These are phyloP conservation scores for Pardosa pseudoannulata DNA, from an alignment of 2,888 invertebrate species.

Conservation along the genomic window DNA sequence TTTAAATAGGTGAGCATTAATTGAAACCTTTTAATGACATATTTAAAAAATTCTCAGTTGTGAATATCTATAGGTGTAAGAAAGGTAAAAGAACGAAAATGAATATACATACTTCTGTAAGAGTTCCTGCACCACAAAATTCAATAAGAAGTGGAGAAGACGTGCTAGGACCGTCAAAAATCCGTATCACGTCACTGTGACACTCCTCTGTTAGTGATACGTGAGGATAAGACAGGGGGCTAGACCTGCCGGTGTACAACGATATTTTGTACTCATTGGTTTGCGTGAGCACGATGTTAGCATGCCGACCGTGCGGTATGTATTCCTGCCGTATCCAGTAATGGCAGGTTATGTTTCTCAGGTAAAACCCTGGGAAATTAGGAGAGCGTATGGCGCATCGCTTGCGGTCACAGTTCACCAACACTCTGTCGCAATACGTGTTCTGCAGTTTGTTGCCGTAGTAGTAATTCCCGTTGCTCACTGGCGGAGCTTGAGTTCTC, in stretches of 20 bases:
- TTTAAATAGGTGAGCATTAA: too few species aligned
- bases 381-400: slow-evolving; percentile 89
- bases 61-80: too few species aligned
- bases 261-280: slow-evolving; percentile 86
- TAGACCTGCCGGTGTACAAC: slow-evolving; percentile 79
- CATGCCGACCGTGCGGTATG: slow-evolving; percentile 89
- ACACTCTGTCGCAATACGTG: slow-evolving; percentile 84
- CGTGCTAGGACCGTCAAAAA: slow-evolving; percentile 88
- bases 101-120: slow-evolving; percentile 80
- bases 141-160: slow-evolving; percentile 87
- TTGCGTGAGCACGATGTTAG: slow-evolving; percentile 86
- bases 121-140: slow-evolving; percentile 88
- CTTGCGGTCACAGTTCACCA: slow-evolving; percentile 86
- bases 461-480: slow-evolving; percentile 81
- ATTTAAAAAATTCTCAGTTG: too few species aligned
- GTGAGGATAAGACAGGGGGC: slow-evolving; percentile 65
- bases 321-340: slow-evolving; percentile 83
- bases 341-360: slow-evolving; percentile 91
- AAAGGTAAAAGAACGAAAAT: too few species aligned
- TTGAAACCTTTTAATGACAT: too few species aligned
- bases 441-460: slow-evolving; percentile 65
- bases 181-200: slow-evolving; percentile 80
- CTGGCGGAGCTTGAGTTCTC: not conserved
- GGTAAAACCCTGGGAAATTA: slow-evolving; percentile 92
- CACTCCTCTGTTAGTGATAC: slow-evolving; percentile 77